Base-by-base conservation (phyloP, 1,140 invertebrate species). In the Metopolophium dirhodum region DNA sequence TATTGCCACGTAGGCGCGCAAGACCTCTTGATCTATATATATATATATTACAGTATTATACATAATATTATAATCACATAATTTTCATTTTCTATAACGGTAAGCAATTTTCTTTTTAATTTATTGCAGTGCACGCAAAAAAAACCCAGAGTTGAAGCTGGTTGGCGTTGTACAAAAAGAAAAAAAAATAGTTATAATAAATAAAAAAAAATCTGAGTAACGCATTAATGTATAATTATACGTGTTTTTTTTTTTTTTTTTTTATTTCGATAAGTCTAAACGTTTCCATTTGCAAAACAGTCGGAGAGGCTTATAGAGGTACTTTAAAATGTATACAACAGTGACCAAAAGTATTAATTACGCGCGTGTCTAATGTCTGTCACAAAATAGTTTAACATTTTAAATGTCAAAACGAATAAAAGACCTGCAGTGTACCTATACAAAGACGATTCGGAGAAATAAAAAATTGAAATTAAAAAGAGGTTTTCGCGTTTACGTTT, bases 101-200 rank as follows among this genome's bases (percentile, higher is more conserved):
- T n/a, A 68, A 68, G 61, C 61, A n/a, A 68, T 68, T 68, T 68
- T 30, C n/a, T 68, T n/a, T 68, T n/a, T 68, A 68, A 68, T 68
- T 68, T 68, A 68, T 68, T 68, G 61, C 61, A n/a, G 30, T 68
- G 9, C n/a, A 68, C n/a, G 61, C 61, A 68, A 68, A 68, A 68
- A 68, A 37, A 68, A 2, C 26, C 7, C 51, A n/a, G 30, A 18
- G 30, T 30, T 68, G 6, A n/a, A 68, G 30, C 4, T n/a, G 14
- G 30, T n/a, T 68, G 6, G 30, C 11, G 61, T n/a, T n/a, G 7
- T 14, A 68, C 30, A n/a, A 68, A 8, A 18, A 61, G 11, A 8
- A n/a, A 68, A 68, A 61, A 26, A 9, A 61, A 61, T 30, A 61
- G n/a, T n/a, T 6, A n/a, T 68, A 54, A 54, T 54, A 54, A 4